phyloP scores from a whole-genome alignment of 1,140 invertebrate genomes.

The Aplysia californica region DNA sequence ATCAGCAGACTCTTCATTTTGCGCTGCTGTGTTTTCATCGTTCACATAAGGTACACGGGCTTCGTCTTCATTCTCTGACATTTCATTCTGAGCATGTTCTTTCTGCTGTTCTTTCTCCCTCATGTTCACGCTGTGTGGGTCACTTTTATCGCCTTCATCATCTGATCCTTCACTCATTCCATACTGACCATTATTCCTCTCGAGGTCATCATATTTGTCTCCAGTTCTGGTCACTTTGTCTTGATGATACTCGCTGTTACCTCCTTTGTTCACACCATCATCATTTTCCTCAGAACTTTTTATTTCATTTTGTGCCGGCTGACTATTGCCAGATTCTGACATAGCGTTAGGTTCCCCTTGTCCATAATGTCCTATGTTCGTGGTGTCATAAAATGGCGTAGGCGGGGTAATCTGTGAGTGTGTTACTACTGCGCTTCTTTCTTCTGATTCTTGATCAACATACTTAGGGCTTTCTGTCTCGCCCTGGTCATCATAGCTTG shows the following conservation, averaged over 20 bases:
- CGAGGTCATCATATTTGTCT: background rate
- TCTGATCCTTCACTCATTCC: background rate
- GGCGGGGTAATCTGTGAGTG: no score
- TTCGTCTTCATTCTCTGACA: background rate
- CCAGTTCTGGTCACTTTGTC: background rate
- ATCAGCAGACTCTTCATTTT: no score
- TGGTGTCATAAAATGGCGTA: no score
- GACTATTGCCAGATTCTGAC: background rate
- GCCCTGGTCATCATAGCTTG: background rate
- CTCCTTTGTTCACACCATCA: background rate
- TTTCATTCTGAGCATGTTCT: background rate
- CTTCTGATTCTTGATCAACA: background rate
- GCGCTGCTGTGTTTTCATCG: no score
- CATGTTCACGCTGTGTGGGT: background rate
- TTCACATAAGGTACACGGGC: no score
- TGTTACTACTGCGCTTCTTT: background rate
- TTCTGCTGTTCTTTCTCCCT: background rate
- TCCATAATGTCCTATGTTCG: background rate
- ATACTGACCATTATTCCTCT: background rate
- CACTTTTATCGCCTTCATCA: background rate
- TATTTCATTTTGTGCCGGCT: background rate
- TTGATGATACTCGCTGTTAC: background rate
- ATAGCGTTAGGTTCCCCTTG: background rate
- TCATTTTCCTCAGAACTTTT: background rate
- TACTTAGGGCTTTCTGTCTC: background rate